Conservation (phyloP, 2,797 vertebrate species). For the Fundulus diaphanus region DNA sequence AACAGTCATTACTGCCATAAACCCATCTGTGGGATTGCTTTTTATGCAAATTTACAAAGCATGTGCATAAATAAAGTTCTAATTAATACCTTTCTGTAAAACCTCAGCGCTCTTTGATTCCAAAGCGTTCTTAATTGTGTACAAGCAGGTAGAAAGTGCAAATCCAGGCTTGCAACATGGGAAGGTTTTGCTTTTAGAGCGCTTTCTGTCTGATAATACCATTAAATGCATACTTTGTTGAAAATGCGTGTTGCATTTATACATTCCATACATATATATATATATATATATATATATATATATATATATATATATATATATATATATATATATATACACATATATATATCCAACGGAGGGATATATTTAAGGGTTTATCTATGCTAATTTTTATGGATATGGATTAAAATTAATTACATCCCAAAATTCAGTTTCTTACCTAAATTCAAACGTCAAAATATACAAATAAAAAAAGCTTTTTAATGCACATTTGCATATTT, state of each 20-base stretch:
- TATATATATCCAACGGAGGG: not conserved
- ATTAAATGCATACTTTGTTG: not conserved
- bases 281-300: too few relatives aligned
- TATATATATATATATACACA: too few relatives aligned
- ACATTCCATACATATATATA: not conserved
- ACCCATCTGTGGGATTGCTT: conserved; percentile 88
- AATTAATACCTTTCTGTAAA: conserved; percentile 86
- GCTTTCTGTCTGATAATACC: not conserved
- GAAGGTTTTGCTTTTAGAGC: conserved; percentile 53
- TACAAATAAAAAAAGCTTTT: too few relatives aligned
- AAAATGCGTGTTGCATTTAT: not conserved
- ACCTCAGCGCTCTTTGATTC: conserved; percentile 81
- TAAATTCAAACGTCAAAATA: not conserved
- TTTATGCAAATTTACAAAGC: conserved; percentile 85
- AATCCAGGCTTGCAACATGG: conserved; percentile 65
- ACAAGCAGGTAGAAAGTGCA: conserved; percentile 77
- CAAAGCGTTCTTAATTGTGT: conserved; percentile 80
- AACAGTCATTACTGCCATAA: conserved; percentile 87
- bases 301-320: too few relatives aligned
- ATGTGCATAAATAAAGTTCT: conserved; percentile 89
- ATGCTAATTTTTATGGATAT: not conserved
- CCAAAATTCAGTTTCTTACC: not conserved
- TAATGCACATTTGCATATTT: not conserved
- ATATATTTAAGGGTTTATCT: not conserved
- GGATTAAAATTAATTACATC: not conserved